Conservation (phyloP, 2,797 vertebrate genomes). For the Melanotaenia maccullochi region DNA sequence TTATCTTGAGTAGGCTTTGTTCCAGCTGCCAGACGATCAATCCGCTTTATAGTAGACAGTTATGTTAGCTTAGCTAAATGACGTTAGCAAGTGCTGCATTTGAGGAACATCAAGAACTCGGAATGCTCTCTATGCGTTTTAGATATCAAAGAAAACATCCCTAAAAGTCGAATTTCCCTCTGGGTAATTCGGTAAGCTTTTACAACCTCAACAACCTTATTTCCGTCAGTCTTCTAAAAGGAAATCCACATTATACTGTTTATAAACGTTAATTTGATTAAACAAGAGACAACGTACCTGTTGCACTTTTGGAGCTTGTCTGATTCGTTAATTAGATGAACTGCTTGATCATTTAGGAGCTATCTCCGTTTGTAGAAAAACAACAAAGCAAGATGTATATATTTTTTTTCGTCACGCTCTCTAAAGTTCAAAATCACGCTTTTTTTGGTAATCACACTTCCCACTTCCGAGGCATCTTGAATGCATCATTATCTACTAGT, state of each 20-base stretch:
- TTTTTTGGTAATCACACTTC: neutral
- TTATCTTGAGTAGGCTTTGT: slow-evolving; percentile 63
- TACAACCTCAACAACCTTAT: neutral
- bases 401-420: neutral
- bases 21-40: slow-evolving; percentile 67
- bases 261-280: neutral
- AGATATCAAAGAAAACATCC: too few relatives aligned
- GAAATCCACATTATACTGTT: neutral
- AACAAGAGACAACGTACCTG: neutral
- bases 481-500: slow-evolving; percentile 31
- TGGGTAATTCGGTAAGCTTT: neutral
- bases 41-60: slow-evolving; percentile 35
- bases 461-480: neutral
- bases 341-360: too few relatives aligned
- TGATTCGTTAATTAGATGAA: neutral
- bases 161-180: neutral
- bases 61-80: slow-evolving; percentile 40
- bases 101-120: neutral
- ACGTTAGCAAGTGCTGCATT: slow-evolving; percentile 37
- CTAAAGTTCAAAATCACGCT: neutral
- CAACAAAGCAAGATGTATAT: too few relatives aligned
- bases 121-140: too few relatives aligned
- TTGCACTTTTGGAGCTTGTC: neutral
- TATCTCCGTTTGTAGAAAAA: neutral
- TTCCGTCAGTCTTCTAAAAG: neutral